Evolutionary conservation across 2,113 vertebrate genomes (phyloP), one percentile per base, ranked within the genome.

Genomic region (Bufo gargarizans): DNA sequence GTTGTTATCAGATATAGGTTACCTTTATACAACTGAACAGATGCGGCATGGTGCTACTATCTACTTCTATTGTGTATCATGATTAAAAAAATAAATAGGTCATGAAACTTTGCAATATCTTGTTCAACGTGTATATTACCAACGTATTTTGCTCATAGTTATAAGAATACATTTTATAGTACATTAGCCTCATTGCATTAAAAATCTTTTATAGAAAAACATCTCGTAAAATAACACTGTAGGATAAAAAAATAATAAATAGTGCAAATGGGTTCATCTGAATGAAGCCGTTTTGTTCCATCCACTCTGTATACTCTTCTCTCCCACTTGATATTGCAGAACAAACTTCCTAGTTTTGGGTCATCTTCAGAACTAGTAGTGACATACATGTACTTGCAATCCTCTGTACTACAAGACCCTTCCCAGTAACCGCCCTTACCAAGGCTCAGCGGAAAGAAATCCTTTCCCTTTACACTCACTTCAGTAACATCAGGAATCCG

Each of bases 281-380:
- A 81, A 11, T 59, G 55, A 81, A 8, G 43, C 33, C 5, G n/a
- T 33, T 33, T 14, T 17, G 7, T 56, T 55, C 16, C n/a, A 71
- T 14, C 9, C 33, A 10, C 22, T 59, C 6, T 19, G 20, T 17
- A 16, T 10, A 9, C 58, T 61, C 55, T 11, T 88, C 43, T 14
- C 86, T 85, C 89, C 85, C 47, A 92, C 90, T 33, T 90, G 45
- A 55, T 92, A 92, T n/a, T 90, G 85, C 20, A 92, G 71, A 22
- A 91, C 19, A 49, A 49, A 90, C 53, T 78, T 86, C 22, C 9
- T 79, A 2, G 55, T 77, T 5, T 22, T 55, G 90, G 87, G 16
- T 17, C 63, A 6, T 82, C 61, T 55, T 87, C 89, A 67, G 84
- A 61, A 22, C 49, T 63, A 16, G 89, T 19, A 7, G 45, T 76